Evolutionary conservation across 2,888 invertebrate species (phyloP).

Genomic region (Drosophila infuscata): DNA sequence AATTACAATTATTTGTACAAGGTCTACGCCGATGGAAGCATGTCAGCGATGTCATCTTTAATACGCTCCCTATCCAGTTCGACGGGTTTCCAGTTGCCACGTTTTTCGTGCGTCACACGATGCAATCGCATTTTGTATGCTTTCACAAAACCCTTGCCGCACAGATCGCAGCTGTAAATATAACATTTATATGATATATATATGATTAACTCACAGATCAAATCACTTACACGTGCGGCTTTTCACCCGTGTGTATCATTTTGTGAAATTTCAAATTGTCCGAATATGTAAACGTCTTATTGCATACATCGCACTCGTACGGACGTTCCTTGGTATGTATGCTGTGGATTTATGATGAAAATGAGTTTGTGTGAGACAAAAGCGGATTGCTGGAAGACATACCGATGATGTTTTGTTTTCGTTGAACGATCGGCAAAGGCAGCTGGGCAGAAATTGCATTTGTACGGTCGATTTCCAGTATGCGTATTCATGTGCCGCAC

Average conservation of each 20-base stretch:
- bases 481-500: constrained; percentile 85
- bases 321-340: constrained; percentile 84
- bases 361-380: not conserved
- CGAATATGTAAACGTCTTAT: constrained; percentile 83
- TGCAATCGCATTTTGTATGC: constrained; percentile 82
- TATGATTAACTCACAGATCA: not conserved
- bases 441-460: constrained; percentile 83
- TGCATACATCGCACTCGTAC: constrained; percentile 83
- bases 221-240: constrained; percentile 81
- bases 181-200: not conserved
- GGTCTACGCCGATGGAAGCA: constrained; percentile 23
- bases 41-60: constrained; percentile 54
- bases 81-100: constrained; percentile 53
- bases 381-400: not conserved
- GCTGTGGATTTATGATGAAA: constrained; percentile 36
- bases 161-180: constrained; percentile 73
- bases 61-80: constrained; percentile 26
- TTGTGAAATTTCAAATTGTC: constrained; percentile 83
- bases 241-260: constrained; percentile 84
- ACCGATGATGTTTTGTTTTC: constrained; percentile 85
- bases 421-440: constrained; percentile 85
- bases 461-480: constrained; percentile 84
- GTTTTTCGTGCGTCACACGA: constrained; percentile 76
- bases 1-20: constrained; percentile 39
- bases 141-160: constrained; percentile 82